Evolutionary conservation across 1,140 invertebrate genomes (phyloP).

Genomic region (Drosophila novamexicana): DNA sequence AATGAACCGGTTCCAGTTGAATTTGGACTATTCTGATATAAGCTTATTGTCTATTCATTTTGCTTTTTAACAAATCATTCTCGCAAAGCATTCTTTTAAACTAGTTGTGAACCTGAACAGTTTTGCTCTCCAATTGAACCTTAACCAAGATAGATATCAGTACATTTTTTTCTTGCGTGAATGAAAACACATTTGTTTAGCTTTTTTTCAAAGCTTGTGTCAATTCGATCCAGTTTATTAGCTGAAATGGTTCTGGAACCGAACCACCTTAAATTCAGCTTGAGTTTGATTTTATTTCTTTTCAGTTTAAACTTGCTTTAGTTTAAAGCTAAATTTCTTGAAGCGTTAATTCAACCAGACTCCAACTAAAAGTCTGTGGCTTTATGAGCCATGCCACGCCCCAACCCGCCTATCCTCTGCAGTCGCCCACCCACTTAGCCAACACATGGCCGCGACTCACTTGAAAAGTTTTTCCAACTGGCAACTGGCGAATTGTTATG

Average conservation of each 20-base stretch:
- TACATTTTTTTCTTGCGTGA: no score
- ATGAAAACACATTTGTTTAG: no score
- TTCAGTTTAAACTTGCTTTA: not conserved
- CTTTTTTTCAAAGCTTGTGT: not conserved
- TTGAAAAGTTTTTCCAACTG: conserved; percentile 23
- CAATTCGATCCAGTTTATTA: not conserved
- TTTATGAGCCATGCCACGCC: conserved; percentile 2
- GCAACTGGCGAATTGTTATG: conserved; percentile 57
- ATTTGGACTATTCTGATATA: no score
- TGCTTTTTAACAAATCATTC: no score
- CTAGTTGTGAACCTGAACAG: no score
- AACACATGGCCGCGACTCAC: conserved; percentile 33
- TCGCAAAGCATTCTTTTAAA: no score
- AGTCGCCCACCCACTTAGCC: not conserved
- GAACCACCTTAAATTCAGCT: not conserved
- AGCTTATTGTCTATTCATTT: no score
- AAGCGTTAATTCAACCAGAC: not conserved
- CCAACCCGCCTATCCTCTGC: not conserved
- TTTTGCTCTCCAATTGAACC: no score
- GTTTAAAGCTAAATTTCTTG: not conserved
- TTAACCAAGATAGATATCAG: no score
- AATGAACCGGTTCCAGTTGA: no score
- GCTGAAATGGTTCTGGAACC: not conserved
- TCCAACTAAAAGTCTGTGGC: conserved; percentile 5
- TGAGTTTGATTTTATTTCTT: not conserved